A percentile compares a stretch with the other conserved stretches of the same genome.
These are phyloP conservation scores for Fukomys damarensis DNA, from an alignment of 2,113 vertebrate species.

Conservation along the genomic window DNA sequence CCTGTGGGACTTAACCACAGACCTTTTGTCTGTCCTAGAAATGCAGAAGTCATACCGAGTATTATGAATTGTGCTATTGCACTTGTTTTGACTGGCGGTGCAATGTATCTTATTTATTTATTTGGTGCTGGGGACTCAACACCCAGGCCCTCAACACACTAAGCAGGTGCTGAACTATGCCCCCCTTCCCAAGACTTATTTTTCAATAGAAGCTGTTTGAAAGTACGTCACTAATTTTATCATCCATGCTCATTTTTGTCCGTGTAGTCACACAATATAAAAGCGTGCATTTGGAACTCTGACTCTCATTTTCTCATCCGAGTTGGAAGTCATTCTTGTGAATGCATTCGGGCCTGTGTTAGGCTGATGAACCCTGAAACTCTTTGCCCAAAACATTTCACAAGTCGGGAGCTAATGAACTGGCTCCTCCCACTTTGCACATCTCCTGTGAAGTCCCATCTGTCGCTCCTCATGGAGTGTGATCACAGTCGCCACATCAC, in stretches of 20 bases:
- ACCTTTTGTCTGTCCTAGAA: neutral
- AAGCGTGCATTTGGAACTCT: neutral
- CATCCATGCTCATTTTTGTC: neutral
- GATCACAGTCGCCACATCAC: neutral
- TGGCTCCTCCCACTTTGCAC: neutral
- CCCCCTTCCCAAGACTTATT: neutral
- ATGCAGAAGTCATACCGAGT: neutral
- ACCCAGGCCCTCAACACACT: neutral
- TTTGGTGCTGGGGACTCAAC: neutral
- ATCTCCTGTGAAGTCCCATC: neutral
- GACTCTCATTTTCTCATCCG: neutral
- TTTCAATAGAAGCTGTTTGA: neutral
- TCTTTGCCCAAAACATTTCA: neutral
- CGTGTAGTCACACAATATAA: neutral
- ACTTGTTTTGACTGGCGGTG: neutral
- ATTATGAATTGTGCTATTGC: neutral
- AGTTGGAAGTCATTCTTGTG: neutral
- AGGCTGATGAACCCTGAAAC: neutral
- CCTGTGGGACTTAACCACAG: neutral
- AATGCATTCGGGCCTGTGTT: neutral
- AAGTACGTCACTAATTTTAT: neutral
- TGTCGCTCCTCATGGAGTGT: neutral
- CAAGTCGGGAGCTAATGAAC: neutral
- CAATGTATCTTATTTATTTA: neutral
- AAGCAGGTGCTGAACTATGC: neutral